phyloP scores from a whole-genome alignment of 2,113 vertebrate genomes.

The Centropristis striata region DNA sequence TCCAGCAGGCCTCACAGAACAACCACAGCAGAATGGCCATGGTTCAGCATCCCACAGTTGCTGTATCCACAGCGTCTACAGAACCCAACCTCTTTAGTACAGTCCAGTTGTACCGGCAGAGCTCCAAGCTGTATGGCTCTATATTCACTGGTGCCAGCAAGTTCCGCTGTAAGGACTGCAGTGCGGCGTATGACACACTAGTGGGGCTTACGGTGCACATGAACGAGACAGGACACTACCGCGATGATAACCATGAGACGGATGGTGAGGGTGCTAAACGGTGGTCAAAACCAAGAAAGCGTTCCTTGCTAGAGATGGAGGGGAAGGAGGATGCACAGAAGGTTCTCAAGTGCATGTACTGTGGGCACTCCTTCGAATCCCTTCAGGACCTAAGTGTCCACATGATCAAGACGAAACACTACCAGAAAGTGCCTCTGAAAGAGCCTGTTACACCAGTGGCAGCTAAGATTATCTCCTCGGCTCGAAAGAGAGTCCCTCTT shows the following conservation, averaged over 20 bases:
- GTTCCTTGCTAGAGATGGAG: slow-evolving; percentile 98
- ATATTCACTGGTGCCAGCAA: slow-evolving; percentile 99
- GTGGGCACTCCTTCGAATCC: slow-evolving; percentile 99
- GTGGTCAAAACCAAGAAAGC: slow-evolving; percentile 99
- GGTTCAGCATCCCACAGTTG: slow-evolving; percentile 68
- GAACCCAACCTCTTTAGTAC: slow-evolving; percentile 98
- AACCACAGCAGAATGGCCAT: slow-evolving; percentile 78
- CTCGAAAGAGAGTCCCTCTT: slow-evolving; percentile 92
- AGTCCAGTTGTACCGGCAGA: slow-evolving; percentile 98
- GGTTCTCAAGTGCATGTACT: slow-evolving; percentile 99
- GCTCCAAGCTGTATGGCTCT: slow-evolving; percentile 97
- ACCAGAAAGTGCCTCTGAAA: slow-evolving; percentile 99
- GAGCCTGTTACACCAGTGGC: slow-evolving; percentile 97
- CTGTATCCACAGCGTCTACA: slow-evolving; percentile 50
- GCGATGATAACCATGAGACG: slow-evolving; percentile 98
- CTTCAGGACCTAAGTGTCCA: slow-evolving; percentile 99
- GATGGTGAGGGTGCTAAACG: slow-evolving; percentile 94
- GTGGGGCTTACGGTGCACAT: slow-evolving; percentile 99
- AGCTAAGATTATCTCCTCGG: slow-evolving; percentile 94
- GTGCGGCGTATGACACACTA: slow-evolving; percentile 96
- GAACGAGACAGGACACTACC: slow-evolving; percentile 98
- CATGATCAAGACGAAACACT: slow-evolving; percentile 99
- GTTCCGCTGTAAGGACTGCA: slow-evolving; percentile 99
- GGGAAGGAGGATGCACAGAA: slow-evolving; percentile 99
- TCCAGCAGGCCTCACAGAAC: slow-evolving; percentile 96